Percentiles rank a stretch among this genome's conserved stretches.
These are phyloP conservation scores for Anguilla japonica DNA, from an alignment of 2,113 vertebrate species.

Conservation along the genomic window DNA sequence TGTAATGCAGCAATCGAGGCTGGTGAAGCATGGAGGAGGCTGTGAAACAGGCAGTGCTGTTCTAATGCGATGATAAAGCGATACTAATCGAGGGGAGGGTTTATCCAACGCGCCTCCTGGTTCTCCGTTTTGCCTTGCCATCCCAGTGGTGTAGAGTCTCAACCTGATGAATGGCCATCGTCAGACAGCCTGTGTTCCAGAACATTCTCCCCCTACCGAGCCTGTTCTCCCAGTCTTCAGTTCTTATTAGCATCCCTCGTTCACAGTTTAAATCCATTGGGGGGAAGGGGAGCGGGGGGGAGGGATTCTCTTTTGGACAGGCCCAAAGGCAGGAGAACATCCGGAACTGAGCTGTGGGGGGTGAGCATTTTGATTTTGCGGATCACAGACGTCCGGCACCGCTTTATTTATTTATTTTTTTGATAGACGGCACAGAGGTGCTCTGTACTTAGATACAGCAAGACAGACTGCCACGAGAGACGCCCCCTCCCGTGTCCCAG, in stretches of 20 bases:
- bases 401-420: too few species aligned
- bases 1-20: neutral
- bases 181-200: neutral
- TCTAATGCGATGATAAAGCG: neutral
- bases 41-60: neutral
- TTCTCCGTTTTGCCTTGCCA: neutral
- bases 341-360: too few species aligned
- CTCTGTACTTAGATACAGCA: constrained; percentile 4
- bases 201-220: neutral
- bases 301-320: too few species aligned
- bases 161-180: constrained; percentile 27
- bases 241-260: neutral
- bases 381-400: too few species aligned
- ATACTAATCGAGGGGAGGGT: neutral
- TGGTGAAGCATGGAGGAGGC: neutral
- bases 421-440: too few species aligned
- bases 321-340: too few species aligned
- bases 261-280: constrained; percentile 25
- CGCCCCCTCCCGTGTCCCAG: neutral
- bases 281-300: too few species aligned
- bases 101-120: neutral
- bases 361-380: too few species aligned
- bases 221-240: neutral
- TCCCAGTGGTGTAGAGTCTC: too few species aligned
- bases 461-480: neutral